These are phyloP conservation scores for Gonatopus flavifemur DNA, from an alignment of 1,140 invertebrate species.

Conservation along the genomic window DNA sequence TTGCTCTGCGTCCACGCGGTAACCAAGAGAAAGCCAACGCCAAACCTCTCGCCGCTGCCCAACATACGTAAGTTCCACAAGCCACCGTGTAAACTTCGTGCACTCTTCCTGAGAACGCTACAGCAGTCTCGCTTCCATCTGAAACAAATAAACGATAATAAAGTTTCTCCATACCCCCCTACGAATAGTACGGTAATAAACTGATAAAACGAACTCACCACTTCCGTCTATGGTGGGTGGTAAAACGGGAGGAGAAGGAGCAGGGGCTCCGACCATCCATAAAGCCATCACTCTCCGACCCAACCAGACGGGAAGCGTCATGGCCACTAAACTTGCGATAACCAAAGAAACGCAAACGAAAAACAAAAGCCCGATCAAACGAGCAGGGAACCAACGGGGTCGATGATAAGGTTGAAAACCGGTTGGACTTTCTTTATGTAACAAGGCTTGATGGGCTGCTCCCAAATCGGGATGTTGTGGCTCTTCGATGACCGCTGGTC, in stretches of 20 bases:
- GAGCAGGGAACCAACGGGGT: slow-evolving; percentile 79
- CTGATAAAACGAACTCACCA: slow-evolving; percentile 33
- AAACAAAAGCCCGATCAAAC: slow-evolving; percentile 75
- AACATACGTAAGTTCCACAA: slow-evolving; percentile 91
- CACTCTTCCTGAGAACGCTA: slow-evolving; percentile 65
- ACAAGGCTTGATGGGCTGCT: slow-evolving; percentile 79
- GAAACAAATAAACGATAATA: slow-evolving; percentile 12
- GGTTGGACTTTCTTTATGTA: slow-evolving; percentile 75
- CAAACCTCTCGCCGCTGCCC: slow-evolving; percentile 78
- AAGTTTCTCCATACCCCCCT: not conserved
- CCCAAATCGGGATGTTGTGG: slow-evolving; percentile 66
- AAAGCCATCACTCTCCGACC: slow-evolving; percentile 85
- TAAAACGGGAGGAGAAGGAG: slow-evolving; percentile 50
- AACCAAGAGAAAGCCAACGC: slow-evolving; percentile 83
- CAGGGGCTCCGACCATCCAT: slow-evolving; percentile 69
- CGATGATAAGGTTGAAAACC: slow-evolving; percentile 87
- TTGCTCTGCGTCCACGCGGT: slow-evolving; percentile 80
- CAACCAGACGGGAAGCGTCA: slow-evolving; percentile 89
- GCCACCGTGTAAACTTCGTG: slow-evolving; percentile 97
- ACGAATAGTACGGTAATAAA: not conserved
- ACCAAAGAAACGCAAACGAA: slow-evolving; percentile 85
- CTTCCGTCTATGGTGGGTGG: slow-evolving; percentile 35
- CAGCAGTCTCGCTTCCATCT: slow-evolving; percentile 38
- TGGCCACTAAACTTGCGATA: slow-evolving; percentile 75
- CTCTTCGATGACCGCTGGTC: slow-evolving; percentile 50